These are phyloP conservation scores for Tetrapedia diversipes DNA, from an alignment of 2,888 invertebrate species.

Conservation along the genomic window DNA sequence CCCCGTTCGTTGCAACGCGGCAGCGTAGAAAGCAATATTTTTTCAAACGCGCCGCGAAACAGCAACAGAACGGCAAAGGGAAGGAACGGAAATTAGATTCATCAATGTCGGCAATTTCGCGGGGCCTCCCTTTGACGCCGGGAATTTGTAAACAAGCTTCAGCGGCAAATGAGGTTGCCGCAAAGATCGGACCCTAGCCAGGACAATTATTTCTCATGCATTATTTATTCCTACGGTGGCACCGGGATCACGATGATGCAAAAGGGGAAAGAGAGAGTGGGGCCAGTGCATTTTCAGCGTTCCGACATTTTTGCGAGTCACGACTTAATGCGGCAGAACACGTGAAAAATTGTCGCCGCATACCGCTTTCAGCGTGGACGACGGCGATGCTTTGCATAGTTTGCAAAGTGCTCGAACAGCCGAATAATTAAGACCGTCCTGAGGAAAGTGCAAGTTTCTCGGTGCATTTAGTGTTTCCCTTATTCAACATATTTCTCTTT, in stretches of 20 bases:
- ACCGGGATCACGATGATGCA: not conserved
- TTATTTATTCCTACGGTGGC: constrained; percentile 45
- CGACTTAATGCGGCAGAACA: constrained; percentile 50
- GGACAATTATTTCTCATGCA: constrained; percentile 55
- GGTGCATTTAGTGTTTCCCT: constrained; percentile 14
- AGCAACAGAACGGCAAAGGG: not conserved
- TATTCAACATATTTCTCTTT: not conserved
- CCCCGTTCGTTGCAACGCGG: not conserved
- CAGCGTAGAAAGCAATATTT: not conserved
- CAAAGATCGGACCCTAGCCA: constrained; percentile 21
- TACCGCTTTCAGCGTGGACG: constrained; percentile 9
- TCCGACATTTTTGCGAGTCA: constrained; percentile 50
- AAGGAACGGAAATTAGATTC: constrained; percentile 2
- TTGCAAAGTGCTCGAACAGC: constrained; percentile 45
- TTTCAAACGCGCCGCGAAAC: not conserved
- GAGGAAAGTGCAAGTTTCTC: constrained; percentile 30
- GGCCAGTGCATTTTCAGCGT: constrained; percentile 33
- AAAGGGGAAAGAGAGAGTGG: too few relatives aligned
- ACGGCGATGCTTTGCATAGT: constrained; percentile 44
- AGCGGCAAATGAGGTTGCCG: constrained; percentile 20
- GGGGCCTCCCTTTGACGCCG: constrained; percentile 5
- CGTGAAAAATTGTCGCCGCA: constrained; percentile 56
- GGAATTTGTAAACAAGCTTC: constrained; percentile 35
- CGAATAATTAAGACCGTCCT: constrained; percentile 56
- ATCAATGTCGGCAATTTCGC: constrained; percentile 9